These are phyloP conservation scores for Melierax canorus DNA, from an alignment of 2,113 vertebrate species.

Conservation along the genomic window DNA sequence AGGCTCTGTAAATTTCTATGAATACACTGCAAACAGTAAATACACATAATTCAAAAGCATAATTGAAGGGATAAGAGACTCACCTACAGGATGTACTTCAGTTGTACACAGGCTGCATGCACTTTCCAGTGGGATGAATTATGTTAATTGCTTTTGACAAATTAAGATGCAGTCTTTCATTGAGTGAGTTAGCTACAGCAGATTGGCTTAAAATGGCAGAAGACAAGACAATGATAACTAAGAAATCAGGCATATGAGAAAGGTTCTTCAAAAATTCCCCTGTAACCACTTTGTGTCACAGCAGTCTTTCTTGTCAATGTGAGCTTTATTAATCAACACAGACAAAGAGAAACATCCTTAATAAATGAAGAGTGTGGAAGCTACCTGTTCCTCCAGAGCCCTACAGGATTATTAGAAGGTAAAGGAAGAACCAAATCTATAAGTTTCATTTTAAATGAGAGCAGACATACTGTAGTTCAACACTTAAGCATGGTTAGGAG, in stretches of 20 bases:
- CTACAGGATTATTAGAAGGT: background rate
- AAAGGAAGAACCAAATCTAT: background rate
- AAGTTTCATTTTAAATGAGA: background rate
- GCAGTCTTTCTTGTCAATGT: background rate
- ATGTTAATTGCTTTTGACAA: slow-evolving; percentile 44
- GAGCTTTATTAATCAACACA: slow-evolving; percentile 13
- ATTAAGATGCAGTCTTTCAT: slow-evolving; percentile 10
- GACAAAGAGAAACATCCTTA: background rate
- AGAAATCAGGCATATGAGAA: background rate
- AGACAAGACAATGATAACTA: background rate
- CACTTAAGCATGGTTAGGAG: background rate
- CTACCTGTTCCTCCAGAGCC: background rate
- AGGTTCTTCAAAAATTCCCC: background rate
- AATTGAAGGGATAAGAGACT: background rate
- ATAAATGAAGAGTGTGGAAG: background rate
- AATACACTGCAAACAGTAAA: background rate
- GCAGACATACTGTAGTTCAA: background rate
- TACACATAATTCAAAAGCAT: background rate
- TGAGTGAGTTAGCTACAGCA: background rate
- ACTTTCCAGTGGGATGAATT: background rate
- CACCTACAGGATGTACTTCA: background rate
- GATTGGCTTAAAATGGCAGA: slow-evolving; percentile 12
- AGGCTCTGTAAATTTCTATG: background rate
- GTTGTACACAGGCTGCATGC: background rate
- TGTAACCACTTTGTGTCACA: background rate